These are phyloP conservation scores for Epinephelus coioides DNA, from an alignment of 2,797 vertebrate genomes.

Conservation along the genomic window DNA sequence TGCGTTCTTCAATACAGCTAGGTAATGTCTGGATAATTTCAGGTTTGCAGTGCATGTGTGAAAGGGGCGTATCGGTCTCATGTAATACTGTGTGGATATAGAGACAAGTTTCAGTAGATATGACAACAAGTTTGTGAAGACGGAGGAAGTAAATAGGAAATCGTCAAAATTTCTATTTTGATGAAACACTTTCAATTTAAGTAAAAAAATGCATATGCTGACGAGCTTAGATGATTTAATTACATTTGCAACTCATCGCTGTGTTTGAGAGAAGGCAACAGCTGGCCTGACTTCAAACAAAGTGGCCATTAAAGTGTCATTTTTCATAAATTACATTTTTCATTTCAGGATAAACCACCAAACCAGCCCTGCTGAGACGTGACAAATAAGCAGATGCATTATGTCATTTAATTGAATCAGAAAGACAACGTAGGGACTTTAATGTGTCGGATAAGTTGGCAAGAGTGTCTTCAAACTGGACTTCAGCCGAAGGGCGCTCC, in stretches of 20 bases:
- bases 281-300: conserved; percentile 5
- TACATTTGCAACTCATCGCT: not conserved
- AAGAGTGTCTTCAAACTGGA: conserved; percentile 40
- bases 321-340: conserved; percentile 8
- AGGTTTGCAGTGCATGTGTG: no score
- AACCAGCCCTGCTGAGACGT: not conserved
- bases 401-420: conserved; percentile 20
- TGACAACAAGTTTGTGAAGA: no score
- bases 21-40: no score
- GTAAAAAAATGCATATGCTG: not conserved
- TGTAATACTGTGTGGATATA: no score
- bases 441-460: conserved; percentile 32
- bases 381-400: conserved; percentile 16
- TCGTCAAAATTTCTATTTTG: not conserved
- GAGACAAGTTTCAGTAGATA: no score
- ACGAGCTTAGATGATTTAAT: conserved; percentile 4
- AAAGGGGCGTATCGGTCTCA: no score
- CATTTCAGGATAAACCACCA: not conserved
- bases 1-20: no score
- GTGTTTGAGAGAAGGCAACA: conserved; percentile 7
- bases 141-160: not conserved
- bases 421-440: conserved; percentile 24
- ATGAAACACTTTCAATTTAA: not conserved
- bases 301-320: not conserved
- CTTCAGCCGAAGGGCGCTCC: conserved; percentile 29